phyloP scores from a whole-genome alignment of 2,888 invertebrate genomes.

The Unio delphinus region DNA sequence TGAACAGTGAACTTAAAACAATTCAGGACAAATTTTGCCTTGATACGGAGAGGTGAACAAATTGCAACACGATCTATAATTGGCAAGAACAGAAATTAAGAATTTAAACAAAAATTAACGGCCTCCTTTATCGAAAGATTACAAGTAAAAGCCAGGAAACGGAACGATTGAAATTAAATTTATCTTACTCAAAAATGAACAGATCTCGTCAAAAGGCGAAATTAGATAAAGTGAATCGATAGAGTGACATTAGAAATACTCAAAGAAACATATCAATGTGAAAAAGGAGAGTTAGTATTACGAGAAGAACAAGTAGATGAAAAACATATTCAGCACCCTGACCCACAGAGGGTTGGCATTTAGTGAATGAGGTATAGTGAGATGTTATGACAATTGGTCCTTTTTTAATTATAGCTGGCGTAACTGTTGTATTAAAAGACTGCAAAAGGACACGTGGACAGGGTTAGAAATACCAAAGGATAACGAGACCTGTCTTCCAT shows the following conservation, averaged over 20 bases:
- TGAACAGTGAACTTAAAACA: no score
- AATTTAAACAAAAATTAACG: constrained; percentile 5
- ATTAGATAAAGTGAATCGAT: not conserved
- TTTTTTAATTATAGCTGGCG: no score
- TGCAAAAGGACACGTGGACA: no score
- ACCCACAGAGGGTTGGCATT: no score
- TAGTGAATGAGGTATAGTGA: no score
- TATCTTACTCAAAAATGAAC: constrained; percentile 9
- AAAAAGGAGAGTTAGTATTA: constrained; percentile 3
- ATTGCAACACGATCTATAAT: constrained; percentile 8
- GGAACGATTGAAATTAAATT: constrained; percentile 8
- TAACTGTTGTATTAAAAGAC: no score
- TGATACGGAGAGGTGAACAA: constrained; percentile 7
- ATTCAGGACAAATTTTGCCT: constrained; percentile 3
- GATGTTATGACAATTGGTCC: no score
- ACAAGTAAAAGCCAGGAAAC: constrained; percentile 8
- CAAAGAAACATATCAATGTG: constrained; percentile 7
- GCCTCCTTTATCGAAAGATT: not conserved
- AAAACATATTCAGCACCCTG: no score
- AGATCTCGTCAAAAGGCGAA: not conserved
- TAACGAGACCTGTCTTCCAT: no score
- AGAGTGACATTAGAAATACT: constrained; percentile 1
- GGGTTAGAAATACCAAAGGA: no score
- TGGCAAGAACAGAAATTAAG: constrained; percentile 12
- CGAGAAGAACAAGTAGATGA: not conserved